Conservation (phyloP, 2,797 vertebrate species). For the Hylomyscus alleni region DNA sequence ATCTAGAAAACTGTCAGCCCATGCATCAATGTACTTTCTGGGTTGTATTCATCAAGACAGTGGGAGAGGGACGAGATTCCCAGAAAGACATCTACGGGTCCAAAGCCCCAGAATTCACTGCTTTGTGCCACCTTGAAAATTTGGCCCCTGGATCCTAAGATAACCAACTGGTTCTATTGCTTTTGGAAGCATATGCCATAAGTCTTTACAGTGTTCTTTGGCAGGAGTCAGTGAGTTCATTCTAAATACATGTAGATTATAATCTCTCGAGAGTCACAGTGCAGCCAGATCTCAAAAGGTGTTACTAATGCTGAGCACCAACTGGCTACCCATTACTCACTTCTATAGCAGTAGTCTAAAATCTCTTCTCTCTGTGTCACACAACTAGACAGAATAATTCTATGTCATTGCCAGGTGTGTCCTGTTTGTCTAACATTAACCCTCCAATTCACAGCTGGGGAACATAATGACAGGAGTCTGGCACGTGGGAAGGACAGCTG, state of each 20-base stretch:
- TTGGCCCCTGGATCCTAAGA: background rate
- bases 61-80: background rate
- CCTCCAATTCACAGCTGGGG: background rate
- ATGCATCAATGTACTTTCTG: background rate
- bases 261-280: background rate
- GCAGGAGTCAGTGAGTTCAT: background rate
- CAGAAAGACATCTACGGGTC: background rate
- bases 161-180: background rate
- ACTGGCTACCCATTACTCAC: background rate
- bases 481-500: background rate
- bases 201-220: background rate
- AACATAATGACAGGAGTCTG: background rate
- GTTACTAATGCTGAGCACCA: background rate
- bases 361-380: background rate
- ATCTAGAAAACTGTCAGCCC: background rate
- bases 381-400: background rate
- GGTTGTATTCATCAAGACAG: background rate
- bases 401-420: background rate
- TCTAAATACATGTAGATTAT: background rate
- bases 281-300: background rate
- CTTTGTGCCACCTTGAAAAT: background rate
- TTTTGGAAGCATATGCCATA: background rate
- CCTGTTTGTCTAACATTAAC: constrained; percentile 36
- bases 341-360: background rate
- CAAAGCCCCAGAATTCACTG: background rate